Evolutionary conservation across 2,113 vertebrate species (phyloP), one percentile per base, ranked within the genome.

Genomic region (Callipepla squamata): DNA sequence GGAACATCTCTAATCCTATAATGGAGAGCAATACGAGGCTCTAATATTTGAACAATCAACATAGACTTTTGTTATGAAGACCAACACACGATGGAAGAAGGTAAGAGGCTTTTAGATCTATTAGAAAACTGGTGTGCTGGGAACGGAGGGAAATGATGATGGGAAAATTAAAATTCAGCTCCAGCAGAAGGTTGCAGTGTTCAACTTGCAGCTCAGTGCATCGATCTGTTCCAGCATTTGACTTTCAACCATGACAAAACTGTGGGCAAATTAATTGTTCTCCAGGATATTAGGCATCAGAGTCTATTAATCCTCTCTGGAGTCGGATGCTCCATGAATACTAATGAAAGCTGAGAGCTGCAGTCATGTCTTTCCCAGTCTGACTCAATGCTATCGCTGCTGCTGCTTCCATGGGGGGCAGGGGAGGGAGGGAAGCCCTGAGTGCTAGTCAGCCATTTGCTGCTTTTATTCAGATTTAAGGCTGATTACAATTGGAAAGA

Each of bases 221-320:
- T 99, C 98, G 99, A 99, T 99, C 99, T 99, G 99, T 99, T 99
- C 99, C 99, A 99, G 98, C 99, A 98, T 99, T 99, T 99, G 99
- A 99, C 99, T 99, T 99, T 99, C 99, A 99, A 99, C 99, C 99
- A 99, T 99, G 99, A 99, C 99, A 99, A 99, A 99, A 99, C 99
- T 99, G 98, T 99, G 99, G 98, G 99, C 99, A 99, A 99, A 99
- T 99, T 99, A 99, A 99, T 99, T 99, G 99, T 99, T 99, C 99
- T 99, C 98, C 98, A 99, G 99, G 99, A 99, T 99, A 99, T 99
- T 99, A 99, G 98, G 98, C 99, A 99, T 99, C 99, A 99, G 99
- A 99, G 98, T 99, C 99, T 98, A 99, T 99, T 99, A 99, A 99
- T 99, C 99, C 99, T 99, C 99, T 99, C 99, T 98, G 98, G 98